A percentile compares a stretch with the other conserved stretches of the same genome.
phyloP scores from a whole-genome alignment of 2,888 invertebrate genomes.

The Pogonocherus hispidulus region DNA sequence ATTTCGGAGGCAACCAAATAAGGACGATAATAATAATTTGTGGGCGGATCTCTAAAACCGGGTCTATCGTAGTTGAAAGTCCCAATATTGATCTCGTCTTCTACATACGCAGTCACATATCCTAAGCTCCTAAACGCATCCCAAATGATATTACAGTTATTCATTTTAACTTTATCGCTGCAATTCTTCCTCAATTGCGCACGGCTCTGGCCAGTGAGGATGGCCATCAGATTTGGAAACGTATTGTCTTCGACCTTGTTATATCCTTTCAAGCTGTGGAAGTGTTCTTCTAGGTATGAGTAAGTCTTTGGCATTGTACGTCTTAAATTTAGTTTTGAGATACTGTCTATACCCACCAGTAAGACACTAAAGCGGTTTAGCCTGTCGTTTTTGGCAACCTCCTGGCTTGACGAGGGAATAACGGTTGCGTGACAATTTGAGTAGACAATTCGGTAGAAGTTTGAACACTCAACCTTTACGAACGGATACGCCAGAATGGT shows the following conservation, averaged over 20 bases:
- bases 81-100: conserved; percentile 80
- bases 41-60: conserved; percentile 81
- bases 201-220: conserved; percentile 77
- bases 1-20: conserved; percentile 79
- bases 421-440: conserved; percentile 73
- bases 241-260: conserved; percentile 89
- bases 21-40: conserved; percentile 85
- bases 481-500: conserved; percentile 31
- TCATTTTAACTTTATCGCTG: conserved; percentile 72
- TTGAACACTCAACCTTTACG: conserved; percentile 37
- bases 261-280: conserved; percentile 62
- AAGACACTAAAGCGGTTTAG: conserved; percentile 75
- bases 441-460: conserved; percentile 60
- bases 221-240: conserved; percentile 90
- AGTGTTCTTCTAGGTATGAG: conserved; percentile 74
- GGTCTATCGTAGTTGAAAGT: conserved; percentile 83
- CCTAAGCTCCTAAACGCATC: conserved; percentile 78
- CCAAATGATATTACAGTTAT: conserved; percentile 85
- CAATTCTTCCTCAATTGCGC: conserved; percentile 68
- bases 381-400: conserved; percentile 39
- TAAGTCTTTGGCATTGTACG: conserved; percentile 83
- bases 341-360: conserved; percentile 87
- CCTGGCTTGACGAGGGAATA: conserved; percentile 17
- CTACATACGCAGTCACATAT: conserved; percentile 85
- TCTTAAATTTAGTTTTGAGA: conserved; percentile 83